Conservation (phyloP, 2,113 vertebrate species). For the Talpa occidentalis region DNA sequence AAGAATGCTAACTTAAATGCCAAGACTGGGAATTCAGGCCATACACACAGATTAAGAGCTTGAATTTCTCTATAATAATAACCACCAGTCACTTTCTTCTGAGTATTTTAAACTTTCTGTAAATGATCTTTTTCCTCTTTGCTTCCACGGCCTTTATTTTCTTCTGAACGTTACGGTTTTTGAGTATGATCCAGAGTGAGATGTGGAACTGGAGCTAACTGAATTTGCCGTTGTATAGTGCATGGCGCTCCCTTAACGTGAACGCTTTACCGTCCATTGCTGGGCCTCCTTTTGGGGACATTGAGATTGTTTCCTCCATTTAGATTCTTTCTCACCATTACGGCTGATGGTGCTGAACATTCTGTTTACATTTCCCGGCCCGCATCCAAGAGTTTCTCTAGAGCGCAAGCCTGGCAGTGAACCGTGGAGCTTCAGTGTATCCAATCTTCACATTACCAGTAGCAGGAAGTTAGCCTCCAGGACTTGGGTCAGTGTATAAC, state of each 20-base stretch:
- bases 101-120: background rate
- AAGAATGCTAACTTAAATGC: background rate
- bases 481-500: background rate
- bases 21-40: background rate
- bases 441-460: background rate
- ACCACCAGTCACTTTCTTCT: background rate
- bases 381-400: background rate
- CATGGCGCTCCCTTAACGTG: background rate
- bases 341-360: background rate
- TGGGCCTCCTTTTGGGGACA: background rate
- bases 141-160: background rate
- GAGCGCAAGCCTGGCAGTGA: background rate
- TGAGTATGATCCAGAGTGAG: background rate
- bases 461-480: background rate
- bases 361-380: background rate
- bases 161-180: background rate
- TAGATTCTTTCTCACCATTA: background rate
- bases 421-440: background rate
- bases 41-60: background rate
- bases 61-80: conserved; percentile 21
- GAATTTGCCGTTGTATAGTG: accelerated
- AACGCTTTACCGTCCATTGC: background rate
- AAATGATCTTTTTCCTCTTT: background rate
- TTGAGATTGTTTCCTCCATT: background rate
- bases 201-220: background rate